phyloP scores from a whole-genome alignment of 2,888 invertebrate species.

The Siphonodentalium dalli region DNA sequence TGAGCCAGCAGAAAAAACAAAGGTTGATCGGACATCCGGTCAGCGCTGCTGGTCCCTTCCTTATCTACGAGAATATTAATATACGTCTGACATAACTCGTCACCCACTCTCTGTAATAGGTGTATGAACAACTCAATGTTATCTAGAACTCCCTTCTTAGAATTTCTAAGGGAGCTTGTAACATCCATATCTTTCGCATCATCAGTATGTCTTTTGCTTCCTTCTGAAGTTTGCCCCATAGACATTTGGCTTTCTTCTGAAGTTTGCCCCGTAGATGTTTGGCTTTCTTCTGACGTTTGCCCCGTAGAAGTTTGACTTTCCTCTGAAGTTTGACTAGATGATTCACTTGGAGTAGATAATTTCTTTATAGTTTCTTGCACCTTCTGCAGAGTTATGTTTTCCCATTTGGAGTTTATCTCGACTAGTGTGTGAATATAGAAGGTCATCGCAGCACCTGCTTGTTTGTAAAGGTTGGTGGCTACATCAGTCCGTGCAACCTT shows the following conservation, averaged over 20 bases:
- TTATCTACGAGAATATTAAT: constrained; percentile 56
- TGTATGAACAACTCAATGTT: constrained; percentile 44
- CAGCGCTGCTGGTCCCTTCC: constrained; percentile 53
- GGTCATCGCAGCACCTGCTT: constrained; percentile 90
- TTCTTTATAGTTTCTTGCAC: too few relatives aligned
- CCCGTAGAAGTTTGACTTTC: too few relatives aligned
- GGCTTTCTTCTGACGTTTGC: too few relatives aligned
- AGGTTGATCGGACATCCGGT: constrained; percentile 68
- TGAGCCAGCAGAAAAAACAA: constrained; percentile 71
- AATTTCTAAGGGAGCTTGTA: neutral
- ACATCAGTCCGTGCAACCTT: constrained; percentile 69
- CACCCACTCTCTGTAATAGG: constrained; percentile 50
- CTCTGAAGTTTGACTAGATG: too few relatives aligned
- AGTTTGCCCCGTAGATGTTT: too few relatives aligned
- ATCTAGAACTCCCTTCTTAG: constrained; percentile 16
- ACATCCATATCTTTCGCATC: constrained; percentile 1
- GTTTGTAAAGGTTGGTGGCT: constrained; percentile 68
- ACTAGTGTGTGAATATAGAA: constrained; percentile 81
- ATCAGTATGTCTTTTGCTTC: too few relatives aligned
- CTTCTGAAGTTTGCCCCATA: neutral
- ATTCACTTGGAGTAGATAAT: too few relatives aligned
- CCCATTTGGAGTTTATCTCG: constrained; percentile 75
- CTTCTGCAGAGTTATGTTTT: too few relatives aligned
- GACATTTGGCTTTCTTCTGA: too few relatives aligned
- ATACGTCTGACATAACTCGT: constrained; percentile 57